These are phyloP conservation scores for Scarus forsteni DNA, from an alignment of 2,797 vertebrate genomes.

Conservation along the genomic window DNA sequence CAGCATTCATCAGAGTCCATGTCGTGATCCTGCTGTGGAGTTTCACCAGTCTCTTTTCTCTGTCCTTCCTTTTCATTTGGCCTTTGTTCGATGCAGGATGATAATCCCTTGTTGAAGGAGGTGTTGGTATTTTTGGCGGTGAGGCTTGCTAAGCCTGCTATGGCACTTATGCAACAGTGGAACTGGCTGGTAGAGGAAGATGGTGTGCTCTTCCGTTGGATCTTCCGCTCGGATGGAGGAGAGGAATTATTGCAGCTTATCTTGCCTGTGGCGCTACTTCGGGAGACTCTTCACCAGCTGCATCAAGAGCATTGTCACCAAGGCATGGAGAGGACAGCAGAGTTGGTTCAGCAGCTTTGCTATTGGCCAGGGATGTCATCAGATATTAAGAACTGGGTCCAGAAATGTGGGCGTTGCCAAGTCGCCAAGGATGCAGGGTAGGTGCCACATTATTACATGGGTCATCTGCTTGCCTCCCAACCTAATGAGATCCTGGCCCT, in stretches of 20 bases:
- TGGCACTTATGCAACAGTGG: background rate
- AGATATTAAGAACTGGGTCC: background rate
- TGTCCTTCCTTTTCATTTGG: background rate
- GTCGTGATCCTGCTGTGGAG: background rate
- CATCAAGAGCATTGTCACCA: no score
- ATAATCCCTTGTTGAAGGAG: background rate
- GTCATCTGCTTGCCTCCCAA: no score
- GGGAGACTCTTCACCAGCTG: no score
- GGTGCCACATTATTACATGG: no score
- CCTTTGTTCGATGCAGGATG: background rate
- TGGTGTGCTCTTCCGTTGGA: background rate
- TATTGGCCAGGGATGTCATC: background rate
- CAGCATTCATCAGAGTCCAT: rapidly evolving
- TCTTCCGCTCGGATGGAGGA: no score
- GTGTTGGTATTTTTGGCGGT: background rate
- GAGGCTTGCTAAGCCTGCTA: background rate
- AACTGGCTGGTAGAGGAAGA: background rate
- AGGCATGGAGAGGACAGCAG: no score
- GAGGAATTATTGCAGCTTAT: no score
- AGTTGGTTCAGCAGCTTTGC: background rate
- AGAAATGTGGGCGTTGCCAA: background rate
- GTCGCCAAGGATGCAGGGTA: background rate
- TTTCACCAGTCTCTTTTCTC: background rate
- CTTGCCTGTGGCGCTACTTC: no score
- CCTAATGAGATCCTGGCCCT: no score